These are phyloP conservation scores for Ormyrus rosae DNA, from an alignment of 2,888 invertebrate species.

Conservation along the genomic window DNA sequence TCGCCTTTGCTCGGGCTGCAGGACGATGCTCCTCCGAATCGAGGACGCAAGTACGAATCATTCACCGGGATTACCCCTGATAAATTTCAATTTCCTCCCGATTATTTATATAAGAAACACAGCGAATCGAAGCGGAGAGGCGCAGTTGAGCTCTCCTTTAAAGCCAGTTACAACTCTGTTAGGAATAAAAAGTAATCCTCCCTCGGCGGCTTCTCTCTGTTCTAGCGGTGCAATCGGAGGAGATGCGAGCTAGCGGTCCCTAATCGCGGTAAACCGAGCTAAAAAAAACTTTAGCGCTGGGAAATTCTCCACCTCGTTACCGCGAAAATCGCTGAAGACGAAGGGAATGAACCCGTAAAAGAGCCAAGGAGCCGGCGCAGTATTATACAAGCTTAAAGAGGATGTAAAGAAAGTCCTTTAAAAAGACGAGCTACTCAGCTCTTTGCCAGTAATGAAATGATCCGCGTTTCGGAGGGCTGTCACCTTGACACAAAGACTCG, in stretches of 20 bases:
- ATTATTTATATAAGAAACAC: no score
- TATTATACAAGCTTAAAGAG: no score
- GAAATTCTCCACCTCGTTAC: conserved; percentile 54
- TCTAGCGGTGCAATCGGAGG: conserved; percentile 13
- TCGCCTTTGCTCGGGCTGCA: background rate
- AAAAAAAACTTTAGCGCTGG: conserved; percentile 59
- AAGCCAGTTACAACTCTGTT: conserved; percentile 2
- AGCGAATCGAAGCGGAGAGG: background rate
- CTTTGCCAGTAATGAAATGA: no score
- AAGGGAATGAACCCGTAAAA: conserved; percentile 43
- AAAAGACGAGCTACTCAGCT: no score
- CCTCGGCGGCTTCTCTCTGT: background rate
- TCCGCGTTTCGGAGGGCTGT: background rate
- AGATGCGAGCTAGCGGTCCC: conserved; percentile 55
- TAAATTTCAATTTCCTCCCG: no score
- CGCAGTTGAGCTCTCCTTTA: conserved; percentile 30
- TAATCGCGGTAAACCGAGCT: conserved; percentile 64
- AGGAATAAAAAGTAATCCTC: conserved; percentile 57
- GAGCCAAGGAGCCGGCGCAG: background rate
- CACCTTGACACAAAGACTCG: background rate
- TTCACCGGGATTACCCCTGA: no score
- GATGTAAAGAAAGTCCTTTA: no score
- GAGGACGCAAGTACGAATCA: no score
- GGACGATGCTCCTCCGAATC: no score
- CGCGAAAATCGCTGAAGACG: conserved; percentile 56